Percentiles rank a stretch among this genome's conserved stretches.
phyloP scores from a whole-genome alignment of 2,888 invertebrate genomes.

The Saturnia japonica region DNA sequence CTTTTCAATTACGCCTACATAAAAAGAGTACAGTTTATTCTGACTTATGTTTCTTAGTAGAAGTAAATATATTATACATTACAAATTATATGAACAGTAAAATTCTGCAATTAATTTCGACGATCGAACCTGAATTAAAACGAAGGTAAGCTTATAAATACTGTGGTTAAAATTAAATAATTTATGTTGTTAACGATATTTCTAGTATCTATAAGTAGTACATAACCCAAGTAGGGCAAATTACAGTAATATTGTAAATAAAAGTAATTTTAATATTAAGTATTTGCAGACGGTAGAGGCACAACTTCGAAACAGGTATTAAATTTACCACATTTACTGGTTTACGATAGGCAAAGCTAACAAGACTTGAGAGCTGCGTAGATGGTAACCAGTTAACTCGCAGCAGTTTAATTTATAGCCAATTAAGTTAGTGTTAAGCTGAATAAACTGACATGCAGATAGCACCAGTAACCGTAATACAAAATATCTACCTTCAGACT shows the following conservation, averaged over 20 bases:
- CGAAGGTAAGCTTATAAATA: not conserved
- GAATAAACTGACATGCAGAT: slow-evolving; percentile 74
- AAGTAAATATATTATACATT: not conserved
- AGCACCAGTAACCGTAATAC: slow-evolving; percentile 66
- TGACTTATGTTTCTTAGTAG: not conserved
- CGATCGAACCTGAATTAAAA: not conserved
- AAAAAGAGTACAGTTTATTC: not conserved
- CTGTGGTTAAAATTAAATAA: not conserved
- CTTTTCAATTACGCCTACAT: not conserved
- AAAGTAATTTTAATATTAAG: slow-evolving; percentile 30
- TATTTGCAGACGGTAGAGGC: slow-evolving; percentile 39
- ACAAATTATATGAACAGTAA: not conserved
- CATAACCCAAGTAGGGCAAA: no score
- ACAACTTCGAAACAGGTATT: slow-evolving; percentile 38
- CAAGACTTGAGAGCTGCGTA: slow-evolving; percentile 58
- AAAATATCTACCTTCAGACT: slow-evolving; percentile 47
- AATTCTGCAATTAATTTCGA: not conserved
- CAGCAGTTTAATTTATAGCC: slow-evolving; percentile 75
- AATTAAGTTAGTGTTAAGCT: slow-evolving; percentile 78
- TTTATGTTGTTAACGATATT: not conserved
- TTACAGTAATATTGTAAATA: slow-evolving; percentile 12
- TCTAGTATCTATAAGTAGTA: no score
- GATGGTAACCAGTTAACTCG: slow-evolving; percentile 65
- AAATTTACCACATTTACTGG: slow-evolving; percentile 47
- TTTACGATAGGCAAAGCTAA: slow-evolving; percentile 54